phyloP scores from a whole-genome alignment of 2,888 invertebrate genomes.

The Ectemnius lituratus region DNA sequence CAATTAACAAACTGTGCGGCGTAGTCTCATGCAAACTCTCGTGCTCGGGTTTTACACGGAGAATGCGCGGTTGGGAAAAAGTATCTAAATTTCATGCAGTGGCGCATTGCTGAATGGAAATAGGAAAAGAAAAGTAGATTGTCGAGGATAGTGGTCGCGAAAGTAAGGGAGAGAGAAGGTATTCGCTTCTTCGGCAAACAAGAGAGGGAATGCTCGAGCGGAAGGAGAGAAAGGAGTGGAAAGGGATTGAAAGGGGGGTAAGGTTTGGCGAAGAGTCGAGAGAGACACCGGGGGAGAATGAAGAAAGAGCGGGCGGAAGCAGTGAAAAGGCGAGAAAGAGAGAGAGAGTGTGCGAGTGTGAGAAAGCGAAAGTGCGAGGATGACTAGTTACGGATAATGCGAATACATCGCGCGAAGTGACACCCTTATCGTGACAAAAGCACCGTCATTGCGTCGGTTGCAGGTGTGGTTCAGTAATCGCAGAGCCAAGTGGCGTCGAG shows the following conservation, averaged over 20 bases:
- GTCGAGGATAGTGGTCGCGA: too few species aligned
- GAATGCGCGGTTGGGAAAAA: slow-evolving; percentile 41
- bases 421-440: slow-evolving; percentile 60
- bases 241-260: slow-evolving; percentile 1
- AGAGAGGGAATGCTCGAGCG: slow-evolving; percentile 4
- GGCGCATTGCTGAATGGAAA: slow-evolving; percentile 36
- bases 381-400: slow-evolving; percentile 55
- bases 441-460: slow-evolving; percentile 65
- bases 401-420: slow-evolving; percentile 54
- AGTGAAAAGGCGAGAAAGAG: slow-evolving; percentile 36
- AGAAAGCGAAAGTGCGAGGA: slow-evolving; percentile 41
- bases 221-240: not conserved
- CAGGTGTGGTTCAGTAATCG: slow-evolving; percentile 99
- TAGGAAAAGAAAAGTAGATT: slow-evolving; percentile 2
- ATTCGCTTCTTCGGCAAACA: not conserved
- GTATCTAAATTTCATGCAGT: slow-evolving; percentile 49
- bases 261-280: slow-evolving; percentile 14
- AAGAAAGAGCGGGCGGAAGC: slow-evolving; percentile 21
- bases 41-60: slow-evolving; percentile 44
- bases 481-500: slow-evolving; percentile 98
- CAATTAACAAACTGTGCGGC: slow-evolving; percentile 67
- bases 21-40: slow-evolving; percentile 56
- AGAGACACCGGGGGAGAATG: slow-evolving; percentile 21
- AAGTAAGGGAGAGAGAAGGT: not conserved
- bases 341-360: slow-evolving; percentile 15